Conservation (phyloP, 35 echinoderm and acorn worm genomes). For the Nesometra sesokonis region DNA sequence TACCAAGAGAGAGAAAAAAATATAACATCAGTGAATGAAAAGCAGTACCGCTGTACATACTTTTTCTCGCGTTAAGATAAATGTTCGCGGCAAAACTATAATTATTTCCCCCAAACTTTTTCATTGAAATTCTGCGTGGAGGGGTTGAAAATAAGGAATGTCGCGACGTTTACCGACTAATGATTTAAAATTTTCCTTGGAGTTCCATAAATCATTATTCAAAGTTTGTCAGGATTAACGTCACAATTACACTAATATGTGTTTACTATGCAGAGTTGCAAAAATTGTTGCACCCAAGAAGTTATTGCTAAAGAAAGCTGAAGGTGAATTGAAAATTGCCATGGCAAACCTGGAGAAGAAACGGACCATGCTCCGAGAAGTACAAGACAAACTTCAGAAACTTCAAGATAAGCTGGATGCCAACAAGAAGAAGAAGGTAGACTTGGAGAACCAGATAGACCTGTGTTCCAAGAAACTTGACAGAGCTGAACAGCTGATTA, state of each 20-base stretch:
- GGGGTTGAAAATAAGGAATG: no score
- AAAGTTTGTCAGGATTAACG: no score
- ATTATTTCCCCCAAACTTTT: no score
- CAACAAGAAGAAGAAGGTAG: slow-evolving; percentile 98
- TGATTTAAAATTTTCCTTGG: no score
- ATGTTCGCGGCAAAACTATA: no score
- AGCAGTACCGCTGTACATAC: no score
- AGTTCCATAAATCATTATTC: no score
- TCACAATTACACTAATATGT: neutral
- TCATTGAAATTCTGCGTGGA: no score
- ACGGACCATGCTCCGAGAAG: slow-evolving; percentile 66
- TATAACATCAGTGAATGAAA: no score
- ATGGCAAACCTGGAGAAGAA: slow-evolving; percentile 89
- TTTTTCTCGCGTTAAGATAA: no score
- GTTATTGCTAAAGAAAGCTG: slow-evolving; percentile 48
- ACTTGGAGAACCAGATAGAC: slow-evolving; percentile 90
- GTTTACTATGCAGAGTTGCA: slow-evolving; percentile 55
- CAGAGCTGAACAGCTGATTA: slow-evolving; percentile 87
- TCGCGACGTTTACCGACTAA: no score
- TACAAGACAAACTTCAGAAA: slow-evolving; percentile 96
- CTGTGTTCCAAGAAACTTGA: slow-evolving; percentile 99
- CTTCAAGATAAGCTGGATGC: slow-evolving; percentile 90
- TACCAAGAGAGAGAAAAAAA: no score
- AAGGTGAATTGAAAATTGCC: slow-evolving; percentile 74
- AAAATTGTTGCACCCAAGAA: slow-evolving; percentile 98